phyloP scores from a whole-genome alignment of 23 tunicate species.

The Pegea sp. region DNA sequence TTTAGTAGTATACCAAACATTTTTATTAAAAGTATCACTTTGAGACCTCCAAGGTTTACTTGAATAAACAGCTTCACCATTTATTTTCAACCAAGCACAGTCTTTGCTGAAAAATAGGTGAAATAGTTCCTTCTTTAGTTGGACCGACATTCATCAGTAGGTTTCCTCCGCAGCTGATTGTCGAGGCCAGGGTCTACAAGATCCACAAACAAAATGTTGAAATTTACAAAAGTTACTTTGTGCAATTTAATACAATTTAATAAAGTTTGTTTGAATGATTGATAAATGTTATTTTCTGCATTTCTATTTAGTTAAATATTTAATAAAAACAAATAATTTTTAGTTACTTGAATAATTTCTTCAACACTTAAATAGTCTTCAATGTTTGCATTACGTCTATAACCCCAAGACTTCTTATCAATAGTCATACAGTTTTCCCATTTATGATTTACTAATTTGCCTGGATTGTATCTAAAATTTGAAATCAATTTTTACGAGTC shows the following conservation, averaged over 20 bases:
- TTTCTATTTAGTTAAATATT: too few species aligned
- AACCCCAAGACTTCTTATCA: conserved; percentile 86
- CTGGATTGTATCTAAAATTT: conserved; percentile 55
- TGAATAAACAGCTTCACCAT: conserved; percentile 82
- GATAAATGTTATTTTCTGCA: too few species aligned
- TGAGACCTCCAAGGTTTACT: conserved; percentile 59
- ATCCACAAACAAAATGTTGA: conserved; percentile 1
- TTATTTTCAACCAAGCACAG: conserved; percentile 51
- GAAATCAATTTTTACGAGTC: too few species aligned
- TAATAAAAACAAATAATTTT: too few species aligned
- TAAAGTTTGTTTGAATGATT: too few species aligned
- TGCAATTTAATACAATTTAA: too few species aligned
- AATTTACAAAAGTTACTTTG: too few species aligned
- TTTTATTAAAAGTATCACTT: conserved; percentile 30
- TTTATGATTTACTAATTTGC: conserved; percentile 65
- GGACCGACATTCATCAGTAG: conserved; percentile 88
- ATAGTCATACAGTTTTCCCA: conserved; percentile 98
- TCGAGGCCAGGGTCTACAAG: conserved; percentile 38
- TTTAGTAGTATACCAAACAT: conserved; percentile 68
- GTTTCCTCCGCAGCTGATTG: conserved; percentile 88
- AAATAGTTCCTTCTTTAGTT: conserved; percentile 59
- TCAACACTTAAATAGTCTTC: conserved; percentile 68
- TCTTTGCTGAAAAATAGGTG: conserved; percentile 53
- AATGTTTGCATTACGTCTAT: conserved; percentile 58
- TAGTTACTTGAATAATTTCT: conserved; percentile 68